Evolutionary conservation across 2,888 invertebrate genomes (phyloP).

Genomic region (Pseudanteris insignis): DNA sequence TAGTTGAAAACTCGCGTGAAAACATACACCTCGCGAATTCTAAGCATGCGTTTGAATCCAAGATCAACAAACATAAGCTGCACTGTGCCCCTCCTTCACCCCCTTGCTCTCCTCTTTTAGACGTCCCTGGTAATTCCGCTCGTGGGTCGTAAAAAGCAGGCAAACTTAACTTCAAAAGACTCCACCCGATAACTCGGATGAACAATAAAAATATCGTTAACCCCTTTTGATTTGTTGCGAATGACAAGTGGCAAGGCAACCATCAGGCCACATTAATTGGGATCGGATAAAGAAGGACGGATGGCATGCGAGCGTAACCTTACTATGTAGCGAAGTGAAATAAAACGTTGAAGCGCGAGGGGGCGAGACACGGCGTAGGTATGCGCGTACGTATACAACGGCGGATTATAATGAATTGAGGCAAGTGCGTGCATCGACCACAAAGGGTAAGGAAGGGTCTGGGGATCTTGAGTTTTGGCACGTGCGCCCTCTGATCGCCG

Average conservation of each 20-base stretch:
- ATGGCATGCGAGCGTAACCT: too few relatives aligned
- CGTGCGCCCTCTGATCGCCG: slow-evolving; percentile 52
- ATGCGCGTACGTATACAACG: slow-evolving; percentile 16
- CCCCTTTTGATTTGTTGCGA: slow-evolving; percentile 17
- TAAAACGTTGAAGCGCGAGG: slow-evolving; percentile 8
- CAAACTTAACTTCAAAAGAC: slow-evolving; percentile 10
- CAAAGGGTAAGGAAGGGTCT: slow-evolving; percentile 46
- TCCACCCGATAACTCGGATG: neutral
- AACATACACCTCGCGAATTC: too few relatives aligned
- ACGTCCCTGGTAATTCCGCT: neutral
- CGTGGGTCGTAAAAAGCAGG: too few relatives aligned
- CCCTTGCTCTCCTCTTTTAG: slow-evolving; percentile 4
- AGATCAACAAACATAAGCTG: too few relatives aligned
- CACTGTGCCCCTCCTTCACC: too few relatives aligned
- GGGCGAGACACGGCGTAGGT: slow-evolving; percentile 22
- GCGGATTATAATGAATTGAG: slow-evolving; percentile 42
- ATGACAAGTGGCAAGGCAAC: slow-evolving; percentile 29
- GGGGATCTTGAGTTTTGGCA: slow-evolving; percentile 50
- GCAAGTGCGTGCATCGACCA: slow-evolving; percentile 46
- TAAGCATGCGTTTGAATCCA: too few relatives aligned
- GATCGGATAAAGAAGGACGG: slow-evolving; percentile 18
- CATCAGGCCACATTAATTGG: slow-evolving; percentile 32
- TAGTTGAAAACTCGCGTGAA: too few relatives aligned
- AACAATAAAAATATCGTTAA: slow-evolving; percentile 28
- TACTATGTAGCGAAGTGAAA: slow-evolving; percentile 35